These are phyloP conservation scores for Exephanes ischioxanthus DNA, from an alignment of 2,888 invertebrate species.

Conservation along the genomic window DNA sequence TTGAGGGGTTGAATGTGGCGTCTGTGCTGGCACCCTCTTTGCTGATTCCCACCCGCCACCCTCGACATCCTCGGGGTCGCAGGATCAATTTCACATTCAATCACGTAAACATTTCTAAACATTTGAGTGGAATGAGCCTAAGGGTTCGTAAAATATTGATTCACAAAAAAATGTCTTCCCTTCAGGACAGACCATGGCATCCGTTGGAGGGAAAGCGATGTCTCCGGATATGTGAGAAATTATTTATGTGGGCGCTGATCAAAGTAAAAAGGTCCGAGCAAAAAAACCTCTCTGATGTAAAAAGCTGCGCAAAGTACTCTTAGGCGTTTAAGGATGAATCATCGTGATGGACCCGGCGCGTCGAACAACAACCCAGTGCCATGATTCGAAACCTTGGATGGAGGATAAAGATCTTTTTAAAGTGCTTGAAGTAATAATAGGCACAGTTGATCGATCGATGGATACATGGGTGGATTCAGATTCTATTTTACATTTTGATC, in stretches of 20 bases:
- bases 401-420: too few relatives aligned
- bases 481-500: too few relatives aligned
- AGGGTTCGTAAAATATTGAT: conserved; percentile 12
- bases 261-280: too few relatives aligned
- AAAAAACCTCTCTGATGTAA: too few relatives aligned
- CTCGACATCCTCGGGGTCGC: conserved; percentile 41
- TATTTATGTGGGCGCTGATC: neutral
- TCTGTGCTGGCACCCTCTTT: conserved; percentile 45
- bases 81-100: conserved; percentile 61
- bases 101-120: conserved; percentile 57
- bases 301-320: too few relatives aligned
- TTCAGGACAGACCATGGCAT: neutral
- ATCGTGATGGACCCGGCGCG: too few relatives aligned
- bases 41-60: conserved; percentile 9
- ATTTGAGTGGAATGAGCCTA: conserved; percentile 38
- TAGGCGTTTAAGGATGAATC: too few relatives aligned
- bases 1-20: conserved; percentile 46
- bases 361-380: too few relatives aligned
- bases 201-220: neutral
- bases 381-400: too few relatives aligned
- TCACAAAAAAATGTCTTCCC: neutral
- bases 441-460: too few relatives aligned
- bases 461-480: too few relatives aligned
- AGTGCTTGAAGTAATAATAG: too few relatives aligned
- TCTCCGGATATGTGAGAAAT: neutral